Percentiles rank a stretch among this genome's conserved stretches.
Conservation (phyloP, 2,797 vertebrate genomes). For the Pantherophis vulpinus region DNA sequence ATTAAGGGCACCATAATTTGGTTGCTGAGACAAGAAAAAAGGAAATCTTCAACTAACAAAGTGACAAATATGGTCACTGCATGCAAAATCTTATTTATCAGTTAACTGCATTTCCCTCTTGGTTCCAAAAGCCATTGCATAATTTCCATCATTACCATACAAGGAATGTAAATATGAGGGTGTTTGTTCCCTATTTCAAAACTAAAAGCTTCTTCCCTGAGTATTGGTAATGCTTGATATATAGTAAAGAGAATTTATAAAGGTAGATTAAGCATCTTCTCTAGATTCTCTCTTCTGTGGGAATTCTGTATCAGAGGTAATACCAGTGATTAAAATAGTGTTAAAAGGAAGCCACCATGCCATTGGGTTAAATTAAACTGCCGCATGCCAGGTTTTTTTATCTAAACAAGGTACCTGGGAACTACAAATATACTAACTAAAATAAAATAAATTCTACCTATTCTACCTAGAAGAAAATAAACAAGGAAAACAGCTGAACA, state of each 20-base stretch:
- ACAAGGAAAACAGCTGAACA: not conserved
- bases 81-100: not conserved
- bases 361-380: slow-evolving; percentile 45
- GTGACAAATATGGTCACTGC: not conserved
- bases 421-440: not conserved
- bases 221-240: not conserved
- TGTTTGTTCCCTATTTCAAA: not conserved
- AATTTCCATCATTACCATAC: not conserved
- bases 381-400: not conserved
- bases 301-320: not conserved
- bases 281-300: not conserved
- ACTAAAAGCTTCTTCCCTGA: not conserved
- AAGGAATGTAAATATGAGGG: not conserved
- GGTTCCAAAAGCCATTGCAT: not conserved
- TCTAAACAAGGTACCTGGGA: rapidly evolving
- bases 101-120: not conserved
- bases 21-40: not conserved
- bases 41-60: not conserved
- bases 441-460: no score
- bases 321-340: not conserved
- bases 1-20: not conserved
- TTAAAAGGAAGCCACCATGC: not conserved
- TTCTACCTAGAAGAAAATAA: not conserved
- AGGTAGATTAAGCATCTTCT: not conserved
- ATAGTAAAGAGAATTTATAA: not conserved